Conservation (phyloP, 2,888 invertebrate genomes). For the Parnassius orleans region DNA sequence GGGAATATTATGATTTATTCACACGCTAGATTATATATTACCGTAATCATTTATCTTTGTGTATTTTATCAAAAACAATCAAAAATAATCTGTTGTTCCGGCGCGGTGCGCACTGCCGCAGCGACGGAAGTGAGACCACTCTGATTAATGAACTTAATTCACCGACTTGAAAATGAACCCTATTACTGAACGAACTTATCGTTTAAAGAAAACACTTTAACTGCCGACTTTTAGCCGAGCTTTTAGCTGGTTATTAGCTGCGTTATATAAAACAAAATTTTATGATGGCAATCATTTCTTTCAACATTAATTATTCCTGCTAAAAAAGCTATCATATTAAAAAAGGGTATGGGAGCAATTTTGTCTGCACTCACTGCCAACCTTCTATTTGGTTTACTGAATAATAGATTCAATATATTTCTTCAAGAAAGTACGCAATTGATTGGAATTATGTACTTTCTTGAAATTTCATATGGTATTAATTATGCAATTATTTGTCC, state of each 20-base stretch:
- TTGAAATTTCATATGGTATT: no score
- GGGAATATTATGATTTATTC: conserved; percentile 55
- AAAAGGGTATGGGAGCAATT: no score
- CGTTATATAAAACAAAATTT: conserved; percentile 25
- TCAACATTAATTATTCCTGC: background rate
- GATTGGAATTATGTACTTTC: no score
- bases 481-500: no score
- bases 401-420: no score
- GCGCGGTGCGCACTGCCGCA: conserved; percentile 47
- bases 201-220: conserved; percentile 57
- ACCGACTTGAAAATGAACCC: conserved; percentile 70
- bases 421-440: no score
- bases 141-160: conserved; percentile 71
- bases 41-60: conserved; percentile 62
- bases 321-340: no score
- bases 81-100: conserved; percentile 72
- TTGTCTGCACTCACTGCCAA: no score
- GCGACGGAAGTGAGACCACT: conserved; percentile 54
- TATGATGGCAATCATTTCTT: conserved; percentile 2
- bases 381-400: no score
- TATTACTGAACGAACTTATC: conserved; percentile 69
- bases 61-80: conserved; percentile 78
- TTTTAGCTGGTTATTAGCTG: conserved; percentile 26
- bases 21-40: conserved; percentile 65
- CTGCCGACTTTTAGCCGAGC: conserved; percentile 54